Conservation (phyloP, 1,140 invertebrate genomes). For the Calephelis virginiensis region DNA sequence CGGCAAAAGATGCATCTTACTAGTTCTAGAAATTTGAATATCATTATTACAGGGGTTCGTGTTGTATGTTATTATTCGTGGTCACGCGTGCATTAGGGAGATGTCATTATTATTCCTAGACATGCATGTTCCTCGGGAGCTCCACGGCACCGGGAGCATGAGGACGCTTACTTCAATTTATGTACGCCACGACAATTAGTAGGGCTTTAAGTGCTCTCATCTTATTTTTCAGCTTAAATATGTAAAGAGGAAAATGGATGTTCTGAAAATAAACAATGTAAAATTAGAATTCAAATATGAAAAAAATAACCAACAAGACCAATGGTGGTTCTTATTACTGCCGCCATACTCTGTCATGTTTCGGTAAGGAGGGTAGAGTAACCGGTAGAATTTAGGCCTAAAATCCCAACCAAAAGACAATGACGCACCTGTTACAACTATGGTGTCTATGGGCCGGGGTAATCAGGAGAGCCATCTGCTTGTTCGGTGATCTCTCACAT, state of each 20-base stretch:
- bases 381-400: no score
- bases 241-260: slow-evolving; percentile 1
- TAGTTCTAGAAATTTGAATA: background rate
- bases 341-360: no score
- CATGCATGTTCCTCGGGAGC: slow-evolving; percentile 24
- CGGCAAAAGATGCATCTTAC: background rate
- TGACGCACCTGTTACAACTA: no score
- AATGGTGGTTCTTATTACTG: no score
- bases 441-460: no score
- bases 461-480: no score
- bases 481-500: no score
- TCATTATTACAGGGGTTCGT: slow-evolving; percentile 3
- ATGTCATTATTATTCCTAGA: slow-evolving; percentile 31
- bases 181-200: slow-evolving; percentile 19
- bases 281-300: no score
- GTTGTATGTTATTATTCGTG: slow-evolving; percentile 23
- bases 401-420: no score
- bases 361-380: no score
- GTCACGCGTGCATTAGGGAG: slow-evolving; percentile 27
- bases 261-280: slow-evolving; percentile 2
- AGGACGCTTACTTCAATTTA: slow-evolving; percentile 19
- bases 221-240: slow-evolving; percentile 7
- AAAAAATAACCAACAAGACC: no score
- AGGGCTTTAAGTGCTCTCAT: slow-evolving; percentile 1
- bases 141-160: background rate